Evolutionary conservation across 2,797 vertebrate species (phyloP), one percentile per base, ranked within the genome.

Genomic region (Geotrypetes seraphini): DNA sequence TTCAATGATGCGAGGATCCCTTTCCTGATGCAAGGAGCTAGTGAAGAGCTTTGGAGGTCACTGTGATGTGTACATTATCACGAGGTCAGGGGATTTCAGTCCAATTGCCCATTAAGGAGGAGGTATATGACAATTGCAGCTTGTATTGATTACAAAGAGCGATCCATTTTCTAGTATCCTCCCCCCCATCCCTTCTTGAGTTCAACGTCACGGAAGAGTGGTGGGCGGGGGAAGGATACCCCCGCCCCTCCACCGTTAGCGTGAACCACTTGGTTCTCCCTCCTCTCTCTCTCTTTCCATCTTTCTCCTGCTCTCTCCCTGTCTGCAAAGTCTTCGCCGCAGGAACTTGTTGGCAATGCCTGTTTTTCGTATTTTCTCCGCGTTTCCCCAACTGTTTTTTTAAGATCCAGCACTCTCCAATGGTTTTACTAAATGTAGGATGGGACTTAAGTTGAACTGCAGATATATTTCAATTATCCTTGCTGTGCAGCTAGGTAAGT

Each of bases 381-480:
- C 65, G 66, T 83, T 84, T 81, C 75, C 79, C 70, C 75, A 76
- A 78, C 71, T 73, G 81, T 84, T 81, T 78, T 81, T 85, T 79
- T 87, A 84, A 82, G 74, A 77, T 78, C 67, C 72, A n/a, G 76
- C 79, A 69, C 62, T 77, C 83, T 81, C 74, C 77, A 87, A 90
- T 91, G 90, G 78, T 91, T 86, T 83, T 83, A 86, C 78, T 86
- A 78, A 79, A 79, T 81, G 70, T 88, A 92, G 81, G 85, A 94
- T 93, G 91, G 91, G 90, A 94, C 87, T 88, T 79, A 84, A 84
- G 83, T 83, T 88, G 79, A 89, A 81, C 84, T 88, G 86, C 85
- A 91, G 67, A 87, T 90, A 84, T 35, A 79, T 90, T 76, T 84
- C 85, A 61, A 81, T 96, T 73, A 72, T 87, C 66, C 85, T 93